Evolutionary conservation across 2,113 vertebrate species (phyloP).

Genomic region (Corythoichthys haematopterus): DNA sequence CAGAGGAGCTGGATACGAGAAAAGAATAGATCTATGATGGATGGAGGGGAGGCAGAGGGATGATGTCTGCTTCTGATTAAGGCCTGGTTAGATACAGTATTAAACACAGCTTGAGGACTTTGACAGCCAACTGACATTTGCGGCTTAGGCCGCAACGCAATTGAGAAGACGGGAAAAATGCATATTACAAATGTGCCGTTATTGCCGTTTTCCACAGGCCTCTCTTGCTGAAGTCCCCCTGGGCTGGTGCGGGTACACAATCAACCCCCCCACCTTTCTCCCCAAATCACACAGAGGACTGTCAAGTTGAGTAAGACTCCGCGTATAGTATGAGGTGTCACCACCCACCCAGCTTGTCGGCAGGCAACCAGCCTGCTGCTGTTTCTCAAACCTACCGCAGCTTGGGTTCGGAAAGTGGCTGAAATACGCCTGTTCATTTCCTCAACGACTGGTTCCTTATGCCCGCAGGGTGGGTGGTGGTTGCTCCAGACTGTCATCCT

Average conservation of each 20-base stretch:
- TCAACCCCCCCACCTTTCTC: not conserved
- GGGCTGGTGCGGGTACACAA: conserved; percentile 6
- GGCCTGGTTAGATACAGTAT: conserved; percentile 26
- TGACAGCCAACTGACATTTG: conserved; percentile 35
- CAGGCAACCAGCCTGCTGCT: conserved; percentile 39
- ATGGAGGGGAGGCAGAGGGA: conserved; percentile 34
- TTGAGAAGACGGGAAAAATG: conserved; percentile 12
- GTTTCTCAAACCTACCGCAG: conserved; percentile 54
- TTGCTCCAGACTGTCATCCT: conserved; percentile 47
- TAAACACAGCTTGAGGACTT: conserved; percentile 23
- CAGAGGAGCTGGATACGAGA: conserved; percentile 41
- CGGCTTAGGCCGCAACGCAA: conserved; percentile 21
- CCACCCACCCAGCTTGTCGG: conserved; percentile 48
- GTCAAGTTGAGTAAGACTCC: conserved; percentile 22
- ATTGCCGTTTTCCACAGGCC: conserved; percentile 7
- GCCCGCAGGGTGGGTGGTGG: conserved; percentile 45
- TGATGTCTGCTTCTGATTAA: conserved; percentile 59
- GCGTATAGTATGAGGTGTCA: conserved; percentile 30
- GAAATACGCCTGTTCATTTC: conserved; percentile 35
- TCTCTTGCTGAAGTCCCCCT: not conserved
- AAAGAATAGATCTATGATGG: conserved; percentile 45
- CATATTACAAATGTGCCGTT: conserved; percentile 12
- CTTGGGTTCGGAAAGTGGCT: conserved; percentile 29
- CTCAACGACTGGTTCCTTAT: conserved; percentile 27
- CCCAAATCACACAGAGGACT: conserved; percentile 18